phyloP scores from a whole-genome alignment of 1,140 invertebrate species.

The Caenorhabditis tropicalis region DNA sequence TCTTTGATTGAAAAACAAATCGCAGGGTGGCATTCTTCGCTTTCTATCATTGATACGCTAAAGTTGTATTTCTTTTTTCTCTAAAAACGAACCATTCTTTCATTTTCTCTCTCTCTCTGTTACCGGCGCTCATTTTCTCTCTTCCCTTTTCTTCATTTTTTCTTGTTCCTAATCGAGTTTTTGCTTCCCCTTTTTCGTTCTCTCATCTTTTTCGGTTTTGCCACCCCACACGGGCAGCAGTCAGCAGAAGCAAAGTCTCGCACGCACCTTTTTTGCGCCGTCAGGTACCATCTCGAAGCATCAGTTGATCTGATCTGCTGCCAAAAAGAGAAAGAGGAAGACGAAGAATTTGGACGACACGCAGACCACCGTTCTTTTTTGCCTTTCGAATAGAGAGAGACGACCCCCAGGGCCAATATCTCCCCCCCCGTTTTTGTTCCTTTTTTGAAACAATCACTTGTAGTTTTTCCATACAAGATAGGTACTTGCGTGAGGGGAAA shows the following conservation, averaged over 20 bases:
- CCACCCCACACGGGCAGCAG: background rate
- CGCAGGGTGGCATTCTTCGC: background rate
- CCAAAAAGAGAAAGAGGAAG: background rate
- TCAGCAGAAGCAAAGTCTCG: background rate
- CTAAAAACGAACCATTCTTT: background rate
- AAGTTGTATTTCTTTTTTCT: too few species aligned
- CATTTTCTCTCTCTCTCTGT: background rate
- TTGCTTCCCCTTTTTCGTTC: background rate
- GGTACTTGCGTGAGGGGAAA: background rate
- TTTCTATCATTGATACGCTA: background rate
- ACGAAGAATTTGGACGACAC: background rate
- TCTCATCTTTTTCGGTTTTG: background rate
- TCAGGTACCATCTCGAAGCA: constrained; percentile 26
- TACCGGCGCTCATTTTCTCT: background rate
- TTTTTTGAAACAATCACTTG: constrained; percentile 36
- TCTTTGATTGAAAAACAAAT: background rate
- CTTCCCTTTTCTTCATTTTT: background rate
- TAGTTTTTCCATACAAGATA: background rate
- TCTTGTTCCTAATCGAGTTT: constrained; percentile 43
- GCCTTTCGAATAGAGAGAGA: background rate
- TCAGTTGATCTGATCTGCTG: background rate
- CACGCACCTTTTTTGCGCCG: constrained; percentile 12
- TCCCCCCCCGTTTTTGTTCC: background rate
- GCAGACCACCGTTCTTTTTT: constrained; percentile 1
- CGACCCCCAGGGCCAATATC: constrained; percentile 30